Evolutionary conservation across 2,888 invertebrate genomes (phyloP).

Genomic region (Sipha maydis): DNA sequence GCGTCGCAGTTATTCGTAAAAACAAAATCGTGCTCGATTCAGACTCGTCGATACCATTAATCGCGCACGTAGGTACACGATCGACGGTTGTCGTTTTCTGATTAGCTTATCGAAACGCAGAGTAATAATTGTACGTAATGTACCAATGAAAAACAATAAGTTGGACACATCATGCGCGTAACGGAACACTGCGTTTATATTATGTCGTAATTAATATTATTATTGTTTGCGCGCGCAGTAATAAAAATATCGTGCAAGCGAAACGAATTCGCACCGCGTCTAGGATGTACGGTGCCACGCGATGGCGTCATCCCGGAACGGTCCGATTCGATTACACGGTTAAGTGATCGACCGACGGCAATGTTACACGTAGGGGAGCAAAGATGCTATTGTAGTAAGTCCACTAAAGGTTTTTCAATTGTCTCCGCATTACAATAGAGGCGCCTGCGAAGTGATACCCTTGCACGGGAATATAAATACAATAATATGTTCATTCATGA

Average conservation of each 20-base stretch:
- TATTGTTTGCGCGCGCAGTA: background rate
- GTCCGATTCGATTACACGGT: conserved; percentile 55
- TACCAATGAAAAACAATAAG: no score
- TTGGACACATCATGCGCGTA: no score
- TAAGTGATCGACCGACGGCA: background rate
- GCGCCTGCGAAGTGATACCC: conserved; percentile 48
- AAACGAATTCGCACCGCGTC: conserved; percentile 16
- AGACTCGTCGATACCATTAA: background rate
- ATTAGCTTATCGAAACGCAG: no score
- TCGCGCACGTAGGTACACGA: no score
- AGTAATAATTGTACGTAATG: no score
- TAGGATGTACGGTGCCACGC: conserved; percentile 40
- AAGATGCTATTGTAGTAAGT: conserved; percentile 32
- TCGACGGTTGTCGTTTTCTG: no score
- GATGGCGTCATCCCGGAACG: conserved; percentile 43
- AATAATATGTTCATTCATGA: conserved; percentile 11
- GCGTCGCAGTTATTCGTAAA: background rate
- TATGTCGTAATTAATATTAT: no score
- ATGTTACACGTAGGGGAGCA: background rate
- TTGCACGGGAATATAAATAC: background rate
- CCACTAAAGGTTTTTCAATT: conserved; percentile 6
- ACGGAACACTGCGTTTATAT: no score
- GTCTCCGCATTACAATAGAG: conserved; percentile 35
- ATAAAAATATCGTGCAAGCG: background rate
- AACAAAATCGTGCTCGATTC: background rate